Evolutionary conservation across 2,113 vertebrate species (phyloP).

Genomic region (Rhagologus leucostigma): DNA sequence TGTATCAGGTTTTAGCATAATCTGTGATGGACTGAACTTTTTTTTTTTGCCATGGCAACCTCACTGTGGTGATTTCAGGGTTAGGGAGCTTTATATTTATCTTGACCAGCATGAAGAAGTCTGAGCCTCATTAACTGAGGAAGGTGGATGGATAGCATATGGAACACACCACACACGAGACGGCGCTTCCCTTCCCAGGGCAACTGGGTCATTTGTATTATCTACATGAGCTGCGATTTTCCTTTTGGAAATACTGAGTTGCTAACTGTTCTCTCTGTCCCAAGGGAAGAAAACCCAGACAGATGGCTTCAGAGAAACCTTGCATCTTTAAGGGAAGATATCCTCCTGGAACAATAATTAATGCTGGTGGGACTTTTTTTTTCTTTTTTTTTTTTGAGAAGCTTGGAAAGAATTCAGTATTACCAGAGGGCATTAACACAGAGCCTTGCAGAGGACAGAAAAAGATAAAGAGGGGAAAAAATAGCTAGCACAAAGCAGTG

Average conservation of each 20-base stretch:
- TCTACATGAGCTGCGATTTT: not conserved
- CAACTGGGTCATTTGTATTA: conserved; percentile 26
- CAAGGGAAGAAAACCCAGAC: not conserved
- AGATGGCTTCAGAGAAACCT: conserved; percentile 48
- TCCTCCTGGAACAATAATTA: conserved; percentile 52
- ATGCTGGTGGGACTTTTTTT: not conserved
- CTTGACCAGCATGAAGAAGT: conserved; percentile 28
- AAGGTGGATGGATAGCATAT: conserved; percentile 41
- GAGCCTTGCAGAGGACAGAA: conserved; percentile 31
- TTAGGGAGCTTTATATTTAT: conserved; percentile 38
- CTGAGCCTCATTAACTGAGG: conserved; percentile 47
- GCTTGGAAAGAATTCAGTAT: conserved; percentile 46
- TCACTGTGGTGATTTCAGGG: conserved; percentile 10
- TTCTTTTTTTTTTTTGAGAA: not conserved
- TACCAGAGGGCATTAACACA: conserved; percentile 50
- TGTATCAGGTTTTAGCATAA: not conserved
- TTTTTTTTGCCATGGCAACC: conserved; percentile 55
- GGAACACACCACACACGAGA: not conserved
- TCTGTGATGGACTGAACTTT: not conserved
- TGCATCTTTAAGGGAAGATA: conserved; percentile 41
- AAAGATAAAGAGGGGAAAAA: conserved; percentile 23
- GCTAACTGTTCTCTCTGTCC: conserved; percentile 26
- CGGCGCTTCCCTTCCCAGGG: conserved; percentile 22
- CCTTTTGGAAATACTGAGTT: conserved; percentile 30
- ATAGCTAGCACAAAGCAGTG: conserved; percentile 13